phyloP scores from a whole-genome alignment of 2,797 vertebrate species.

The Chrosomus eos region DNA sequence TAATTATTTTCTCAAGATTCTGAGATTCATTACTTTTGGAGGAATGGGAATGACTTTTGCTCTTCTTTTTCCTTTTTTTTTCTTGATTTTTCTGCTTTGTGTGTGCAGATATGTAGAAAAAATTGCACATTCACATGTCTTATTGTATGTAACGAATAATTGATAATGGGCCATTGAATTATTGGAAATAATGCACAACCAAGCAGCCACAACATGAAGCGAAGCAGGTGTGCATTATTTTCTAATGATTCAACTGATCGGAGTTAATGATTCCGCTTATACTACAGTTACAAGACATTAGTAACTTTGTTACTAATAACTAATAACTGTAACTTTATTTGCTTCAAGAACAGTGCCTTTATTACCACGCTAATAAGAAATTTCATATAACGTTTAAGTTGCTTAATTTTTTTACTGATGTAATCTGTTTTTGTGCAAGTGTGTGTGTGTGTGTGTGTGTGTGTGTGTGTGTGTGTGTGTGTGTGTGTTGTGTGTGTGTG shows the following conservation, averaged over 20 bases:
- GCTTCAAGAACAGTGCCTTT: no score
- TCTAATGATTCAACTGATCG: no score
- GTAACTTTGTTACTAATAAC: no score
- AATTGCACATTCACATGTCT: not conserved
- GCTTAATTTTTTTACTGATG: no score
- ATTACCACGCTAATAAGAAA: no score
- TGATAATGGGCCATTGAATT: not conserved
- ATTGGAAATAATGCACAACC: not conserved
- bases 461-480: no score
- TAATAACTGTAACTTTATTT: no score
- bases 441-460: no score
- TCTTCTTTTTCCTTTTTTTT: slow-evolving; percentile 28
- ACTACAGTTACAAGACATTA: not conserved
- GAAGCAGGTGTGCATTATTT: not conserved
- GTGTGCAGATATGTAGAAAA: not conserved
- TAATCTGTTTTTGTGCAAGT: no score
- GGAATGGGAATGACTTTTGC: slow-evolving; percentile 56
- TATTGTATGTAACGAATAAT: not conserved
- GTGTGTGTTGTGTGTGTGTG: no score
- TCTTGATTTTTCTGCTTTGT: not conserved
- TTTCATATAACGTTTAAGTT: no score
- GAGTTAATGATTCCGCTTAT: no score
- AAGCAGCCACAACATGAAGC: not conserved
- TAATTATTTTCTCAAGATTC: slow-evolving; percentile 76
- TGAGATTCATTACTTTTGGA: slow-evolving; percentile 70